These are phyloP conservation scores for Sinocyclocheilus anophthalmus DNA, from an alignment of 2,113 vertebrate genomes.

Conservation along the genomic window DNA sequence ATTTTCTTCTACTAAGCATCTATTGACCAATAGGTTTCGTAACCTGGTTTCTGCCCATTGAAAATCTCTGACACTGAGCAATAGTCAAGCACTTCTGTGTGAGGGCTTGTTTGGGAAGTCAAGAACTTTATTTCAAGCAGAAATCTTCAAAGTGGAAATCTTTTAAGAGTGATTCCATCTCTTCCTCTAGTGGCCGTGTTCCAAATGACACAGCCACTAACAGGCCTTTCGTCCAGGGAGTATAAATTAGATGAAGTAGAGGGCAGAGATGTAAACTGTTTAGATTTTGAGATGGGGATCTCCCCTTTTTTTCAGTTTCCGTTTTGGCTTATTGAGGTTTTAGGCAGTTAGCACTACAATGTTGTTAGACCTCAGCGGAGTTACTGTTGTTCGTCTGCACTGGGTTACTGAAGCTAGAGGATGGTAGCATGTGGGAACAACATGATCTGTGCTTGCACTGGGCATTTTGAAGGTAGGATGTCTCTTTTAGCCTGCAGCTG, in stretches of 20 bases:
- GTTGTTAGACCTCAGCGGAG: neutral
- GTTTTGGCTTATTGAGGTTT: slow-evolving; percentile 35
- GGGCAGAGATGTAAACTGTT: slow-evolving; percentile 54
- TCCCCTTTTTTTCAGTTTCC: slow-evolving; percentile 45
- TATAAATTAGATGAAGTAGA: slow-evolving; percentile 49
- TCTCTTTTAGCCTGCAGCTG: neutral
- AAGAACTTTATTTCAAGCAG: slow-evolving; percentile 34
- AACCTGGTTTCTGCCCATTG: neutral
- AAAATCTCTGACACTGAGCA: neutral
- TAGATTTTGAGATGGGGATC: slow-evolving; percentile 56
- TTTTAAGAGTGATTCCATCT: slow-evolving; percentile 33
- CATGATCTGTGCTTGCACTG: slow-evolving; percentile 37
- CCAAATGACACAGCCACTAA: slow-evolving; percentile 44
- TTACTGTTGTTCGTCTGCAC: neutral
- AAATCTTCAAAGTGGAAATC: slow-evolving; percentile 42
- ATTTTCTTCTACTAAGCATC: neutral
- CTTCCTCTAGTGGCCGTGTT: slow-evolving; percentile 37
- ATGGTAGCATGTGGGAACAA: slow-evolving; percentile 57
- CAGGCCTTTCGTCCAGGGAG: slow-evolving; percentile 43
- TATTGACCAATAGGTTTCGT: neutral
- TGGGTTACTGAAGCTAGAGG: slow-evolving; percentile 18
- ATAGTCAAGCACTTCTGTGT: neutral
- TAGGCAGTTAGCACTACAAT: neutral
- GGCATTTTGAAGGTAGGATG: slow-evolving; percentile 45
- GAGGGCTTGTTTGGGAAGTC: neutral